Conservation (phyloP, 1,140 invertebrate genomes). For the Pseudomyrmex sp. region DNA sequence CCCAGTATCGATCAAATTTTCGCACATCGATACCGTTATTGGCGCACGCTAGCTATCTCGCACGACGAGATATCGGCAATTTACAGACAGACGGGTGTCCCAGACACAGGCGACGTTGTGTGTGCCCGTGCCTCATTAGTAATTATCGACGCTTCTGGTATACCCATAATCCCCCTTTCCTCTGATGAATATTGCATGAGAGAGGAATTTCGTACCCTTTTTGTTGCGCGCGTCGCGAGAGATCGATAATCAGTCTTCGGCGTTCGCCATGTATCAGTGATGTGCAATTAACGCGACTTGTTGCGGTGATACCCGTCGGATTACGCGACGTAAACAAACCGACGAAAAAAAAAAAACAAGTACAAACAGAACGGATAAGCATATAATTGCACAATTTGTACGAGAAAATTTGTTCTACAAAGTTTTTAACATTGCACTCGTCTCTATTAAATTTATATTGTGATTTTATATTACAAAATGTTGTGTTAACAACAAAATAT, state of each 20-base stretch:
- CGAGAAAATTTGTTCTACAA: no score
- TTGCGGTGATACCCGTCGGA: slow-evolving; percentile 27
- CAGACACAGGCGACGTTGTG: slow-evolving; percentile 11
- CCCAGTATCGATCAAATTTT: slow-evolving; percentile 45
- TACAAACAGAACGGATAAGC: background rate
- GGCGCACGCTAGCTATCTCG: background rate
- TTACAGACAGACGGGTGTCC: slow-evolving; percentile 47
- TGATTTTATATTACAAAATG: background rate
- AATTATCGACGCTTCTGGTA: slow-evolving; percentile 56
- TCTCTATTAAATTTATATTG: no score
- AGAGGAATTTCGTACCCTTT: slow-evolving; percentile 58
- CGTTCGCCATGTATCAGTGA: slow-evolving; percentile 20
- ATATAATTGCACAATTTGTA: background rate
- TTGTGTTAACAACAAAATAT: background rate
- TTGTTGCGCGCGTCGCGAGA: slow-evolving; percentile 23
- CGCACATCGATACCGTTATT: slow-evolving; percentile 55
- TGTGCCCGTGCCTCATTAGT: slow-evolving; percentile 47
- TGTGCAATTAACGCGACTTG: slow-evolving; percentile 55
- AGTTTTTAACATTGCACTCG: no score
- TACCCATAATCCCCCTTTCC: slow-evolving; percentile 36
- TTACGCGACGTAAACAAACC: slow-evolving; percentile 11
- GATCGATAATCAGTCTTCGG: slow-evolving; percentile 39
- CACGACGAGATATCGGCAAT: slow-evolving; percentile 59
- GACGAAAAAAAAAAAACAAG: no score
- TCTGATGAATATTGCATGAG: slow-evolving; percentile 74